These are phyloP conservation scores for Bactericera cockerelli DNA, from an alignment of 1,140 invertebrate species.

Conservation along the genomic window DNA sequence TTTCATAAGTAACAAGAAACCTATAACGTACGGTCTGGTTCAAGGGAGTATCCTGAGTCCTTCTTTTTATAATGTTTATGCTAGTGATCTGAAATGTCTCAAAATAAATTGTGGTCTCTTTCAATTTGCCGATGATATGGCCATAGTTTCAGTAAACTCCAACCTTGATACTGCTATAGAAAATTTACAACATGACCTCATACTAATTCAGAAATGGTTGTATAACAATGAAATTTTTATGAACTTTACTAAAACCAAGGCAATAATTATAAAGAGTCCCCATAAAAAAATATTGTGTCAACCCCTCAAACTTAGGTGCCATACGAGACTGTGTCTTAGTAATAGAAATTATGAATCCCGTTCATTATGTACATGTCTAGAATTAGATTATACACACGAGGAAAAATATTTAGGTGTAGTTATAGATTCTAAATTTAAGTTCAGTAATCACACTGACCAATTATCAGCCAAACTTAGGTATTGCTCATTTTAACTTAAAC, in stretches of 20 bases:
- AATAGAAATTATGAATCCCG: not conserved
- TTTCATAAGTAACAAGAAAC: not conserved
- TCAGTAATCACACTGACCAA: not conserved
- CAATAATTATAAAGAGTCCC: slow-evolving; percentile 1
- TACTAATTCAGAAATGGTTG: not conserved
- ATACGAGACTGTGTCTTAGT: not conserved
- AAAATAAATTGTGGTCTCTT: not conserved
- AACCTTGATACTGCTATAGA: not conserved
- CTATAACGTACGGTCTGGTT: not conserved
- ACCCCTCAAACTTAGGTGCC: not conserved
- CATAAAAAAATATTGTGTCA: not conserved
- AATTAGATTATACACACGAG: not conserved
- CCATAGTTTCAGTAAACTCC: not conserved
- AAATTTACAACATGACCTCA: not conserved
- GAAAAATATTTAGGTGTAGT: slow-evolving; percentile 1
- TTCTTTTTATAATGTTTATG: not conserved
- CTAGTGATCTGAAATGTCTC: not conserved
- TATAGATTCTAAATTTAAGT: not conserved
- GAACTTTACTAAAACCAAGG: not conserved
- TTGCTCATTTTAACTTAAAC: not conserved
- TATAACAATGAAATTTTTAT: not conserved
- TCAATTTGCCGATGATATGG: slow-evolving; percentile 3
- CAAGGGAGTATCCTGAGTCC: not conserved
- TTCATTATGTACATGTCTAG: not conserved
- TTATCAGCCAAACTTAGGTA: not conserved